Conservation (phyloP, 2,797 vertebrate genomes). For the Parambassis ranga region DNA sequence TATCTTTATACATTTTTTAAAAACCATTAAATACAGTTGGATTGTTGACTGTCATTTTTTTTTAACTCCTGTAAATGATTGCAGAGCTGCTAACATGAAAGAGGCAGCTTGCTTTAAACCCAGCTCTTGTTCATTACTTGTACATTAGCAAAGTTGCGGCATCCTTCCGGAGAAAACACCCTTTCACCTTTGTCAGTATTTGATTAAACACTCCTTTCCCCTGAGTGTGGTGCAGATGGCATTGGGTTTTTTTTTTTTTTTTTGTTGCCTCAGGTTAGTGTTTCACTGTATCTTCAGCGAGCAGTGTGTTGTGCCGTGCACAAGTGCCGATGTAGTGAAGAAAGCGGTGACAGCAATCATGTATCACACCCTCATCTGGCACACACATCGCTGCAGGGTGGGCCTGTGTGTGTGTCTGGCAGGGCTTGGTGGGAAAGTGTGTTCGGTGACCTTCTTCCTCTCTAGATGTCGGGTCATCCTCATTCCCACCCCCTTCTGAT, state of each 20-base stretch:
- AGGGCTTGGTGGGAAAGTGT: slow-evolving; percentile 64
- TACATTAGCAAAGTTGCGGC: slow-evolving; percentile 1
- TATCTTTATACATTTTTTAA: slow-evolving; percentile 35
- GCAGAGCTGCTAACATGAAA: background rate
- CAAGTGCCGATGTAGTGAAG: slow-evolving; percentile 52
- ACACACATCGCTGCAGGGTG: slow-evolving; percentile 49
- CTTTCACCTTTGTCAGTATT: slow-evolving; percentile 42
- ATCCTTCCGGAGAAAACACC: background rate
- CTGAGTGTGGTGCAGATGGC: slow-evolving; percentile 32
- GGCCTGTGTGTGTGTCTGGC: slow-evolving; percentile 42
- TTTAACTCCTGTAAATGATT: background rate
- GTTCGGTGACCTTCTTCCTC: slow-evolving; percentile 75
- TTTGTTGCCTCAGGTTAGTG: slow-evolving; percentile 27
- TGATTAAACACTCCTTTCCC: slow-evolving; percentile 43
- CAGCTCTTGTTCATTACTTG: background rate
- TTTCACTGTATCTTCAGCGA: slow-evolving; percentile 33
- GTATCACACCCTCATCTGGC: slow-evolving; percentile 73
- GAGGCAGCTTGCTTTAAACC: background rate
- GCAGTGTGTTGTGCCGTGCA: slow-evolving; percentile 16
- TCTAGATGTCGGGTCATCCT: slow-evolving; percentile 65
- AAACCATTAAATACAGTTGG: slow-evolving; percentile 42
- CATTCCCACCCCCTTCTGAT: slow-evolving; percentile 57
- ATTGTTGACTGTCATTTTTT: background rate
- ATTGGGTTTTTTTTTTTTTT: slow-evolving; percentile 9
- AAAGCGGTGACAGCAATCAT: slow-evolving; percentile 65